phyloP scores from a whole-genome alignment of 2,113 vertebrate species.

The Helogale parvula region DNA sequence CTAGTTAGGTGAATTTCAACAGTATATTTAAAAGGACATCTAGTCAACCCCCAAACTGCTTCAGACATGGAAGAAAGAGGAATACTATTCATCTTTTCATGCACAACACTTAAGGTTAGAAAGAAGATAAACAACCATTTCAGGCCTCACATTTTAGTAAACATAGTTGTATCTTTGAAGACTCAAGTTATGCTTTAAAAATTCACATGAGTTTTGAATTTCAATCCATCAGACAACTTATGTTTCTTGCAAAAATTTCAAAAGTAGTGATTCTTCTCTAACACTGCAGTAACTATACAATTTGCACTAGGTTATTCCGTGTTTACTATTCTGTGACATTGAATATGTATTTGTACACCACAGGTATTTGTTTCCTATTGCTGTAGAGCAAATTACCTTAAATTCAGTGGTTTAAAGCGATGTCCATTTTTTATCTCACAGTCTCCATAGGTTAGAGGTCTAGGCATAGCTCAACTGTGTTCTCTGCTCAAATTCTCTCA shows the following conservation, averaged over 20 bases:
- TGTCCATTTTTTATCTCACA: not conserved
- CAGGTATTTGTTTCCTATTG: not conserved
- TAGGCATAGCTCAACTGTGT: not conserved
- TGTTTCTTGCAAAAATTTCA: not conserved
- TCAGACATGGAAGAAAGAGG: not conserved
- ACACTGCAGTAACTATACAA: not conserved
- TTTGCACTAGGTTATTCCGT: not conserved
- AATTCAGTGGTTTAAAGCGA: not conserved
- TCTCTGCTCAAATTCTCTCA: not conserved
- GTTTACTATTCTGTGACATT: not conserved
- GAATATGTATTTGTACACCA: not conserved
- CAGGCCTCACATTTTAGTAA: not conserved
- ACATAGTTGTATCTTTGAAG: not conserved
- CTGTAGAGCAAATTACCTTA: not conserved
- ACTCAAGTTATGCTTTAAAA: not conserved
- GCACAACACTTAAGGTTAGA: not conserved
- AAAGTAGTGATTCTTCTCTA: not conserved
- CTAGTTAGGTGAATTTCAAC: too few species aligned
- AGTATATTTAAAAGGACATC: not conserved
- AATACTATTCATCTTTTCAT: not conserved
- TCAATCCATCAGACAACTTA: not conserved
- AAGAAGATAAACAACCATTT: not conserved
- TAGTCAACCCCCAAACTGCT: not conserved
- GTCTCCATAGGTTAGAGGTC: not conserved
- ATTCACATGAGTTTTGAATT: not conserved